A percentile compares a stretch with the other conserved stretches of the same genome.
These are phyloP conservation scores for Drosophila teissieri DNA, from an alignment of 1,140 invertebrate genomes.

Conservation along the genomic window DNA sequence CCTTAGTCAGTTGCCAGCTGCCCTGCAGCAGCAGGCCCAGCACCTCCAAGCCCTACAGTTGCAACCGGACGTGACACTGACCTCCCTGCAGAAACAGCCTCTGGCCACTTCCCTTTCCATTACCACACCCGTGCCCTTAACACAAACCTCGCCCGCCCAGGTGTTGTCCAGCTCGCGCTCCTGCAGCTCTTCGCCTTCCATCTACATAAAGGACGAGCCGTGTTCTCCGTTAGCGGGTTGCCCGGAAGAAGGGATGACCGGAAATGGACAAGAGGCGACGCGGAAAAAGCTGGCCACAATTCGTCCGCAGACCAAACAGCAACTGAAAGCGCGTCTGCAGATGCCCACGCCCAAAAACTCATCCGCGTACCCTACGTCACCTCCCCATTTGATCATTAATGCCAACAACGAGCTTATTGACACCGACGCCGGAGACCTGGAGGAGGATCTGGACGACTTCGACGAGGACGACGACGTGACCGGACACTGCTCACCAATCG, in stretches of 20 bases:
- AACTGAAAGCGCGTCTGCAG: conserved; percentile 58
- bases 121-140: conserved; percentile 3
- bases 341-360: conserved; percentile 14
- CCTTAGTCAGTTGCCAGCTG: conserved; percentile 52
- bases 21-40: conserved; percentile 59
- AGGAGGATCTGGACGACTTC: conserved; percentile 51
- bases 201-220: conserved; percentile 81
- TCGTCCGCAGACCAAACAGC: conserved; percentile 63
- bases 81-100: conserved; percentile 45
- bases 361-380: conserved; percentile 52
- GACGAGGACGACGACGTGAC: conserved; percentile 58
- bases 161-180: conserved; percentile 61
- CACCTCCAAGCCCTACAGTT: conserved; percentile 63
- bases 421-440: conserved; percentile 61
- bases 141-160: conserved; percentile 26
- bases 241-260: conserved; percentile 7
- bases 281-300: conserved; percentile 60
- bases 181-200: conserved; percentile 76
- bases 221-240: conserved; percentile 43
- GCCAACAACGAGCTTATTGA: conserved; percentile 73
- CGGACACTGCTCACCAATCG: conserved; percentile 32
- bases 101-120: neutral
- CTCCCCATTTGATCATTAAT: conserved; percentile 64
- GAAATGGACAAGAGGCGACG: conserved; percentile 3
- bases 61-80: conserved; percentile 67